Percentiles rank a stretch among this genome's conserved stretches.
These are phyloP conservation scores for Stenotaenia linearis DNA, from an alignment of 2,888 invertebrate genomes.

Conservation along the genomic window DNA sequence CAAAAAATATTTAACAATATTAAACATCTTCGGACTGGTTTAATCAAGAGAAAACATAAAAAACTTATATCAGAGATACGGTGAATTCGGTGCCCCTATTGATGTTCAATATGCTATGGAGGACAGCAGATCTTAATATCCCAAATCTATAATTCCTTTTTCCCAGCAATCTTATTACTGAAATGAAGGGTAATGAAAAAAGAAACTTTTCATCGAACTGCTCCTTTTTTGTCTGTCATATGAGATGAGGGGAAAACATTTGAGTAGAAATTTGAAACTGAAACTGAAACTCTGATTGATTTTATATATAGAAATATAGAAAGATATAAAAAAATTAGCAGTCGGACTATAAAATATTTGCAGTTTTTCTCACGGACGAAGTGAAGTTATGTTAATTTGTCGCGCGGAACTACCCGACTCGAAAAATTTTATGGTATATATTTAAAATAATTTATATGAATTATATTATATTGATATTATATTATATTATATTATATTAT, in stretches of 20 bases:
- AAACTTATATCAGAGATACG: background rate
- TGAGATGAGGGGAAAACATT: background rate
- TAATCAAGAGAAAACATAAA: background rate
- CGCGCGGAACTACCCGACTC: no score
- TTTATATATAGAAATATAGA: no score
- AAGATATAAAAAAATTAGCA: no score
- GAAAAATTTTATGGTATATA: no score
- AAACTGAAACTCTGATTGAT: background rate
- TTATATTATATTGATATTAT: no score
- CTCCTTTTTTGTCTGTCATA: background rate
- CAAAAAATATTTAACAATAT: no score
- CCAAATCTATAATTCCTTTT: background rate
- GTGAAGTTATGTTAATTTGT: no score
- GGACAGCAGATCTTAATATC: background rate
- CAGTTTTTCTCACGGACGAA: no score
- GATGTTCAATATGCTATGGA: background rate
- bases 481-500: no score
- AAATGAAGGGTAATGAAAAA: conserved; percentile 1
- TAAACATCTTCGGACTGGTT: no score
- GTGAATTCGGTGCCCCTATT: background rate
- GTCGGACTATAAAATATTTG: no score
- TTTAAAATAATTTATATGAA: no score
- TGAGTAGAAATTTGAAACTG: background rate
- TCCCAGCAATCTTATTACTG: background rate
- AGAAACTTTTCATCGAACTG: background rate